phyloP scores from a whole-genome alignment of 2,797 vertebrate genomes.

The Channa striata region DNA sequence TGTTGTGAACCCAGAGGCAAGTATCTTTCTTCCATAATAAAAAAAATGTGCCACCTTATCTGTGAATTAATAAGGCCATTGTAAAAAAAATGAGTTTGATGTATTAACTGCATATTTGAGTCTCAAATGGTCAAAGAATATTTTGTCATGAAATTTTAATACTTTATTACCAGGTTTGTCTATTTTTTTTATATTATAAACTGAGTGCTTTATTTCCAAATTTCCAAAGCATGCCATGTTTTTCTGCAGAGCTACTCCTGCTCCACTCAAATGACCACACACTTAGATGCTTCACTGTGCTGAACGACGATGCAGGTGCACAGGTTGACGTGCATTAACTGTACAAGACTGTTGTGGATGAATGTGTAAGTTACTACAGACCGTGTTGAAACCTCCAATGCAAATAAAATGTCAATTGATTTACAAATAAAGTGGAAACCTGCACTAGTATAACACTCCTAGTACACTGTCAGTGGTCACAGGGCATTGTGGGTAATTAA shows the following conservation, averaged over 20 bases:
- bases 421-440: not conserved
- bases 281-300: not conserved
- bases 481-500: too few species aligned
- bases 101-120: not conserved
- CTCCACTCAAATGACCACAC: not conserved
- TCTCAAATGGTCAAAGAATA: not conserved
- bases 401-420: not conserved
- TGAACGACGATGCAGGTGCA: not conserved
- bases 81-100: too few species aligned
- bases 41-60: not conserved
- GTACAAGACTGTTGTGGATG: not conserved
- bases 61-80: too few species aligned
- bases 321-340: not conserved
- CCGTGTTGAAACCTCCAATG: not conserved
- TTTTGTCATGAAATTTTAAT: not conserved
- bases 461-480: too few species aligned
- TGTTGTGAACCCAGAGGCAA: not conserved
- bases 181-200: not conserved
- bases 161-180: not conserved
- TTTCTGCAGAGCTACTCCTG: not conserved
- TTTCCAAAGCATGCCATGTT: conserved; percentile 21
- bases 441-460: too few species aligned
- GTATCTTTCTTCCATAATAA: conserved; percentile 6
- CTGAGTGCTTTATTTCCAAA: not conserved
- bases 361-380: too few species aligned